These are phyloP conservation scores for Lepilemur septentrionalis DNA, from an alignment of 2,797 vertebrate genomes.

Conservation along the genomic window DNA sequence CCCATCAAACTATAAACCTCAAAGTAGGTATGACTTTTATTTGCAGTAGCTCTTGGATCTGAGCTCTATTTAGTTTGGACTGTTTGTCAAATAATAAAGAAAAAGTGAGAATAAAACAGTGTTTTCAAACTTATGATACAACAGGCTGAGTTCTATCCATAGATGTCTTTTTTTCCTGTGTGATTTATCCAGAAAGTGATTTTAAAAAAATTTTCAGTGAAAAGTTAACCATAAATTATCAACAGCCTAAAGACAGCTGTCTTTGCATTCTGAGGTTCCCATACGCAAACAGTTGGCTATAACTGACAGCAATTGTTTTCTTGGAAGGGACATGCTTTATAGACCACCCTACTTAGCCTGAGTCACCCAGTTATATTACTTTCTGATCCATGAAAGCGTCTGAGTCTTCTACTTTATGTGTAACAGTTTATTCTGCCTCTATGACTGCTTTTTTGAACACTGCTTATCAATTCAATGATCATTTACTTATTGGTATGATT, in stretches of 20 bases:
- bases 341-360: neutral
- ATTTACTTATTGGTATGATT: neutral
- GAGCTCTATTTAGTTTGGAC: neutral
- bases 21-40: neutral
- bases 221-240: neutral
- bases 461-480: neutral
- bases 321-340: neutral
- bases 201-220: neutral
- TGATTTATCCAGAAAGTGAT: neutral
- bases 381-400: neutral
- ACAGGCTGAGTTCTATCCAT: neutral
- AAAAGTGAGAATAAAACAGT: neutral
- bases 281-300: neutral
- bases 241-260: neutral
- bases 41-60: neutral
- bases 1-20: neutral
- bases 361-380: neutral
- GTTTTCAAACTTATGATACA: neutral
- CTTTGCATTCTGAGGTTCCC: neutral
- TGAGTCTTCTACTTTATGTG: neutral
- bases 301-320: neutral
- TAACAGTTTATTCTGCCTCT: neutral
- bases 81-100: constrained; percentile 27
- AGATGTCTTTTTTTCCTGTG: neutral
- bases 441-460: neutral